Evolutionary conservation across 2,797 vertebrate genomes (phyloP).

Genomic region (Ceryle rudis): DNA sequence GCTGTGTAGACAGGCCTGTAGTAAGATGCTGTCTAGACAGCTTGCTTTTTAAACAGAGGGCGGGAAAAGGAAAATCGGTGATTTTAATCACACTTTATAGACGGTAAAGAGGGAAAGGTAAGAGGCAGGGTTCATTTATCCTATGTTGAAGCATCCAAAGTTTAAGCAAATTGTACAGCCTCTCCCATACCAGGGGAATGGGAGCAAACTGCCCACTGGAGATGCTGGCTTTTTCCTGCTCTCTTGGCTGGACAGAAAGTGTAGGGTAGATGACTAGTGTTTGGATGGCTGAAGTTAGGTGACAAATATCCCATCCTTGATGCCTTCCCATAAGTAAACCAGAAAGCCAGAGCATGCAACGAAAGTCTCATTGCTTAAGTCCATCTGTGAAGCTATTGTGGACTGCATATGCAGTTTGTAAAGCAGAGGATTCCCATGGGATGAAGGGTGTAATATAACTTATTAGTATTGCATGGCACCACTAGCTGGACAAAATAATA

Average conservation of each 20-base stretch:
- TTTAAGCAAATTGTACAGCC: background rate
- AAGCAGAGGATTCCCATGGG: background rate
- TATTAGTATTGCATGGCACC: background rate
- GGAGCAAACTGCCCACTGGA: fast-evolving
- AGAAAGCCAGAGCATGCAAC: background rate
- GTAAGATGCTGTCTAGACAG: background rate
- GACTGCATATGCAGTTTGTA: background rate
- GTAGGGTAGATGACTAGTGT: background rate
- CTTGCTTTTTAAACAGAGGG: background rate
- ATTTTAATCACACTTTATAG: background rate
- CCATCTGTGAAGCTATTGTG: background rate
- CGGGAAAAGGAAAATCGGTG: fast-evolving
- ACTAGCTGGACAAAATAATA: background rate
- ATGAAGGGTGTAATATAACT: background rate
- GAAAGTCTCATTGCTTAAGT: background rate
- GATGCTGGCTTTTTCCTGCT: background rate
- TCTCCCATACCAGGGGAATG: background rate
- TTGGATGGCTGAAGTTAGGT: background rate
- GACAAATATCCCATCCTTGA: background rate
- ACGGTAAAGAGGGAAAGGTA: background rate
- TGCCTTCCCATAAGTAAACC: background rate
- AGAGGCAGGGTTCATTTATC: background rate
- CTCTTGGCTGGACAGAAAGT: background rate
- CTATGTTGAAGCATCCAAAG: background rate
- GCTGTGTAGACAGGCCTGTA: fast-evolving